phyloP scores from a whole-genome alignment of 2,888 invertebrate genomes.

The Nomada ruficornis region DNA sequence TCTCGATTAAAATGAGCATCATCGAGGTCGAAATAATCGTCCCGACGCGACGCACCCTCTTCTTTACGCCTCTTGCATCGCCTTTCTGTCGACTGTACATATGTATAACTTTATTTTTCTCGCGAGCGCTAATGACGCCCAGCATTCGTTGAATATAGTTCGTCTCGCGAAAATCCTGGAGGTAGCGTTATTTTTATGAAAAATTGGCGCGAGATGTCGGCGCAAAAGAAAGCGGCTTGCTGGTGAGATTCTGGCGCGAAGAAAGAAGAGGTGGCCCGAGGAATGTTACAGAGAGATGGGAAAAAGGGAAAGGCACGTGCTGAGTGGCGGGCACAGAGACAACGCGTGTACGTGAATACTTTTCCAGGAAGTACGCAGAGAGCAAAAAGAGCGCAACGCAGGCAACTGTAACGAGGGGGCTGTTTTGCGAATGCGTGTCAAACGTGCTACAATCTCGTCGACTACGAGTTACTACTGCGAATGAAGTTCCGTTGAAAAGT shows the following conservation, averaged over 20 bases:
- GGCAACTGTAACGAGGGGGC: conserved; percentile 14
- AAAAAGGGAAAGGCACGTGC: not conserved
- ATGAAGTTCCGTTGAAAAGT: not conserved
- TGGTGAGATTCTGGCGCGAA: conserved; percentile 7
- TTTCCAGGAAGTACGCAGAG: conserved; percentile 25
- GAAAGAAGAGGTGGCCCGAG: conserved; percentile 26
- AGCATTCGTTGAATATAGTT: not conserved
- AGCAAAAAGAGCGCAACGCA: conserved; percentile 25
- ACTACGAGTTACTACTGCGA: no score
- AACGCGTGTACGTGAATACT: conserved; percentile 24
- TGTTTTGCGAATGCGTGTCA: not conserved
- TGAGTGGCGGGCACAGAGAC: not conserved
- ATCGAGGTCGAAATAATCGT: conserved; percentile 5
- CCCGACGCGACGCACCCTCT: not conserved
- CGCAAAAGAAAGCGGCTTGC: not conserved
- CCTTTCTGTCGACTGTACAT: not conserved
- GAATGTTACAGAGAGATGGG: conserved; percentile 9
- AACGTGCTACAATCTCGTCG: no score
- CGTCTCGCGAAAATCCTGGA: not conserved
- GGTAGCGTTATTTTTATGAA: conserved; percentile 12
- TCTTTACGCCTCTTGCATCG: no score
- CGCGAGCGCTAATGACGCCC: not conserved
- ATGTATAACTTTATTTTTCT: not conserved
- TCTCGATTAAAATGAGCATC: not conserved
- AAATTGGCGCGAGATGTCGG: conserved; percentile 1